phyloP scores from a whole-genome alignment of 1,140 invertebrate species.

The Pantala flavescens region DNA sequence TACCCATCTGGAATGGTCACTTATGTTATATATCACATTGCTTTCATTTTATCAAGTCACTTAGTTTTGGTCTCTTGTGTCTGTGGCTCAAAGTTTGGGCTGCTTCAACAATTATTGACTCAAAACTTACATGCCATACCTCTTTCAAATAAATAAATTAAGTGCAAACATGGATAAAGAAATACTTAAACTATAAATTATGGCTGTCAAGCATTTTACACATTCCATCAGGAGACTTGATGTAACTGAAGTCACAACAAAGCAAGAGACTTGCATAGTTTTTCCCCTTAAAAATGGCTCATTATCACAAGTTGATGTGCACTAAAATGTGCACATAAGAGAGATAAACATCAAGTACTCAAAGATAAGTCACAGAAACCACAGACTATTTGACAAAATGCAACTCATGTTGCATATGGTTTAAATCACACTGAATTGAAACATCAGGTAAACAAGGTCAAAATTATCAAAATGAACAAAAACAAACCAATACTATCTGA shows the following conservation, averaged over 20 bases:
- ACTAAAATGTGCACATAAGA: constrained; percentile 5
- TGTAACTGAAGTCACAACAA: not conserved
- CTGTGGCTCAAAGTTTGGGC: not conserved
- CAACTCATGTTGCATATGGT: not conserved
- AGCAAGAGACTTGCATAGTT: not conserved
- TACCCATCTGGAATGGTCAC: constrained; percentile 3
- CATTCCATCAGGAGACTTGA: not conserved
- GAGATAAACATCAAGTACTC: constrained; percentile 2
- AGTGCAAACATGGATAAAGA: not conserved
- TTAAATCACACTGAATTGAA: not conserved
- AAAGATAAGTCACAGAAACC: constrained; percentile 5
- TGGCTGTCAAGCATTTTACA: not conserved
- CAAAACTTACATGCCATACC: not conserved
- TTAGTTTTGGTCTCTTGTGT: constrained; percentile 9
- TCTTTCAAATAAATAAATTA: not conserved
- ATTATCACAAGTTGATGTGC: not conserved
- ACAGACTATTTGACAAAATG: constrained; percentile 6
- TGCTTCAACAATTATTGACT: not conserved
- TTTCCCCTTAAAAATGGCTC: not conserved
- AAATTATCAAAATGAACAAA: not conserved
- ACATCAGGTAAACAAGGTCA: not conserved
- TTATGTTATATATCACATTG: constrained; percentile 8
- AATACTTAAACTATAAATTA: not conserved
- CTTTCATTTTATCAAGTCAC: constrained; percentile 6
- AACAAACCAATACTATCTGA: not conserved